Evolutionary conservation across 1,140 invertebrate species (phyloP), one percentile per base, ranked within the genome.

Genomic region (Scaptomyza pallida): DNA sequence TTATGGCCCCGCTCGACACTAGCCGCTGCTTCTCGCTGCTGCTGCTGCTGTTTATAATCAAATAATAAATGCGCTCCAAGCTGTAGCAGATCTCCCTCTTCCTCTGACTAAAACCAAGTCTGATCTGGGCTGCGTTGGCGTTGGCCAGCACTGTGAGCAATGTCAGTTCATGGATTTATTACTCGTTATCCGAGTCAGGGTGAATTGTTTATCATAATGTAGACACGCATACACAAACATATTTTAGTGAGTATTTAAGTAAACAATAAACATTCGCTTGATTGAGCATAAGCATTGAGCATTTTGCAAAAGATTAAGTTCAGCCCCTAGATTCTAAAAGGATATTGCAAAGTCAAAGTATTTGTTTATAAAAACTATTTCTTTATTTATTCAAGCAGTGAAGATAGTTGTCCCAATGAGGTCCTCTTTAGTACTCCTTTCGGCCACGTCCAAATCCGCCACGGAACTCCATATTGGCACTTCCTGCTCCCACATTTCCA

Each of bases 1-100:
- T 86, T 88, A 86, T 86, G 82, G 82, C 74, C 78, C 51, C 74
- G 83, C 82, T 86, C 81, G 77, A 85, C 81, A 81, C 81, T 86
- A 69, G 62, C 75, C 75, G 75, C 75, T 59, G 51, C 40, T 41
- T 33, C 23, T 26, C 23, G 52, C 54, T 63, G 54, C 19, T 44
- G 37, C 52, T 65, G 56, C 62, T 72, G 81, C 80, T 86, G 81
- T 77, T 85, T 85, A 85, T 85, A 85, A 85, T 85, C 81, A 85
- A 85, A 85, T 85, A 85, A 85, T 86, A 85, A 85, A 85, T 86
- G 81, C 81, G 77, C 81, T 80, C 54, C 72, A 67, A 78, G 65
- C 75, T 68, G 41, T 73, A 69, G 64, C 76, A 41, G 47, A 51
- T 30, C 47, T 35, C 35, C 6, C 26, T 30, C 4, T n/a, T n/a